Evolutionary conservation across 2,113 vertebrate genomes (phyloP), one percentile per base, ranked within the genome.

Genomic region (Colossoma macropomum): DNA sequence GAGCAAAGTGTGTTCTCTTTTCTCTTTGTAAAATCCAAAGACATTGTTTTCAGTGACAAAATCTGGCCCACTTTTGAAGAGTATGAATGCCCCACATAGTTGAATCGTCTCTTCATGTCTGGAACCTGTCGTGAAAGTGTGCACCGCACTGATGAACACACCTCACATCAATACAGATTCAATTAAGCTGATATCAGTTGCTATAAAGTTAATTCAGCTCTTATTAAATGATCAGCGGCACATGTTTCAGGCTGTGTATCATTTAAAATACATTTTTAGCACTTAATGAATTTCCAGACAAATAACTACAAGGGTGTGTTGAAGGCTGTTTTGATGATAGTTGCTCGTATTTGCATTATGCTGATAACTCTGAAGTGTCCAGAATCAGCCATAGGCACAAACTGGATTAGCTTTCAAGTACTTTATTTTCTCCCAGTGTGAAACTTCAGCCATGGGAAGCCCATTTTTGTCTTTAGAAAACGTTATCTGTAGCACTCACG

Each of bases 351-450:
- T 21, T 48, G 32, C 56, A 45, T 3, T 16, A 15, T 45, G 34
- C 38, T 48, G 59, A 79, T 79, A 38, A 59, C 38, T 45, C 34
- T 45, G 66, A 69, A 38, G 23, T 23, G 34, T 71, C 68, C 34
- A 13, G 38, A 41, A n/a, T 71, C 23, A 71, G 34, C 23, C 12
- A 13, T 71, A 71, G 68, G 68, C 68, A 71, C 38, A 45, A 71
- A 45, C 65, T 70, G n/a, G 66, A 71, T 80, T 71, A 62, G 69
- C 25, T 50, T 21, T 48, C 56, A 50, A 63, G 3, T 21, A 48
- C 38, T 81, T 68, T 34, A 50, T 52, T 63, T 19, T 65, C 27
- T 77, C 25, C 78, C 32, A 13, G 16, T 12, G 1, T 59, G 25
- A 54, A 15, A 7, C 65, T 69, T 56, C 48, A 69, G 9, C 30